Evolutionary conservation across 2,113 vertebrate genomes (phyloP).

Genomic region (Caranx ignobilis): DNA sequence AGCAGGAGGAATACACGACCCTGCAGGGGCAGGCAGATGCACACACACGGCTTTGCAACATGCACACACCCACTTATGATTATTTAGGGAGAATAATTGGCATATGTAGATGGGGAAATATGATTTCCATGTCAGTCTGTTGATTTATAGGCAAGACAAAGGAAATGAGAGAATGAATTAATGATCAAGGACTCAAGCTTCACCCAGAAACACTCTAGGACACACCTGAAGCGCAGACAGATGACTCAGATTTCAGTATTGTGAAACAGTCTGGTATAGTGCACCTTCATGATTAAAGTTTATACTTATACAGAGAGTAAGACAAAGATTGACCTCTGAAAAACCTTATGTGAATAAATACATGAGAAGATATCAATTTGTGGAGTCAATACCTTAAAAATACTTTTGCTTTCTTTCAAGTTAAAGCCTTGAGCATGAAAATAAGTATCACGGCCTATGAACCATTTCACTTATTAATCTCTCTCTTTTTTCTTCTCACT

Average conservation of each 20-base stretch:
- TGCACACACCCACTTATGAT: constrained; percentile 15
- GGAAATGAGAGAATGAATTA: constrained; percentile 18
- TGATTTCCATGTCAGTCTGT: constrained; percentile 54
- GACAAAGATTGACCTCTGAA: constrained; percentile 25
- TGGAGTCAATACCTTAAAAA: not conserved
- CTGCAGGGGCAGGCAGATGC: constrained; percentile 20
- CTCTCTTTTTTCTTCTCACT: not conserved
- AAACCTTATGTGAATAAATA: constrained; percentile 46
- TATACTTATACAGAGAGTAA: constrained; percentile 36
- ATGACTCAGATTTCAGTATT: constrained; percentile 18
- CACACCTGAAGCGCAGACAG: constrained; percentile 13
- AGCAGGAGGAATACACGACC: constrained; percentile 50
- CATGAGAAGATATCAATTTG: constrained; percentile 23
- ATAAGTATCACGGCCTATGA: not conserved
- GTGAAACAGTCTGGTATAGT: constrained; percentile 1
- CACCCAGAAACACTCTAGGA: constrained; percentile 3
- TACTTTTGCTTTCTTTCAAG: not conserved
- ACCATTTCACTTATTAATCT: not conserved
- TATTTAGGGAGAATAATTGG: constrained; percentile 52
- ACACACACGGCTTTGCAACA: not conserved
- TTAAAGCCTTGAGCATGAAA: not conserved
- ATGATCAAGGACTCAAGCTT: not conserved
- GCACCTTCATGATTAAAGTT: constrained; percentile 42
- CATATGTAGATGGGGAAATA: constrained; percentile 57
- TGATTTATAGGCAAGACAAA: constrained; percentile 55